Evolutionary conservation across 2,113 vertebrate species (phyloP), one percentile per base, ranked within the genome.

Genomic region (Ictalurus furcatus): DNA sequence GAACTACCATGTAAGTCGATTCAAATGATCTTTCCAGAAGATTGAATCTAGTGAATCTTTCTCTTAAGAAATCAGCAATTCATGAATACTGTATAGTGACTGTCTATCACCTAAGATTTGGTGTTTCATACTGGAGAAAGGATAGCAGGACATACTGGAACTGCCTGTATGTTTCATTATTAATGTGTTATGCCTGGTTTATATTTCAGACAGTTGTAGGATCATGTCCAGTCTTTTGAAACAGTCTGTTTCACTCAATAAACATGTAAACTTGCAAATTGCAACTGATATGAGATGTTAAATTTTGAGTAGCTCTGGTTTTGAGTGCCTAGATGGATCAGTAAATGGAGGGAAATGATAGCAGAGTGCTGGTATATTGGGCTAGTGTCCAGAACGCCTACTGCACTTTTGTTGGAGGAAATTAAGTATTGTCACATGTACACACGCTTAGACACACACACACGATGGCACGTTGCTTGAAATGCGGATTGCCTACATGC

Each of bases 391-490:
- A 84, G 54, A 81, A 58, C 16, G 2, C 52, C n/a, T 69, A 23
- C n/a, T 56, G 63, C 48, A 82, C 79, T 82, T 76, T 1, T 71
- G 21, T 59, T 44, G 23, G 30, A 48, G 80, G 40, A 37, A 63
- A 71, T 48, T 16, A 16, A n/a, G 37, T 34, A 19, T n/a, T 56
- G 40, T 85, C 65, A 88, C 34, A 91, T 76, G 58, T 74, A 84
- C 76, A 88, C 34, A 71, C 85, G 44, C 8, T 76, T 61, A 34
- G 63, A 73, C 56, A 81, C n/a, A 76, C 30, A 59, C 48, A 84
- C n/a, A 83, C 23, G 69, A 81, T 61, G 54, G 61, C 56, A 84
- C 89, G 89, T 40, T 28, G 56, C 30, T 61, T 83, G 19, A 83
- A 61, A 63, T 63, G 79, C 25, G 67, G 28, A 40, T 69, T 54